A percentile compares a stretch with the other conserved stretches of the same genome.
Conservation (phyloP, 1,140 invertebrate species). For the Acromyrmex charruanus region DNA sequence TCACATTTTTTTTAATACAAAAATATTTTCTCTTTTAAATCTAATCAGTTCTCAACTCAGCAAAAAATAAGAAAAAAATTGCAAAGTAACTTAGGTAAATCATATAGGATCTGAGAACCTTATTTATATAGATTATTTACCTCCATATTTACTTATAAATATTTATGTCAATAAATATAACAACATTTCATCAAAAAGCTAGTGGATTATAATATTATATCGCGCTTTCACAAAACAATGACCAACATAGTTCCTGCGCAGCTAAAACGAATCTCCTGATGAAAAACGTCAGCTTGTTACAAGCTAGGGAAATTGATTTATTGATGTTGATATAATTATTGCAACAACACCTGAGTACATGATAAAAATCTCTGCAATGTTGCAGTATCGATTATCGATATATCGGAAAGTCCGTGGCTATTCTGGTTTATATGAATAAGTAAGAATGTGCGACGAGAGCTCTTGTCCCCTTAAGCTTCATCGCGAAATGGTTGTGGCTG, state of each 20-base stretch:
- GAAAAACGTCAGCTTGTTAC: constrained; percentile 21
- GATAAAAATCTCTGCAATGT: constrained; percentile 45
- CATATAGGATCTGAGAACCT: no score
- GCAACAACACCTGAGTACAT: constrained; percentile 13
- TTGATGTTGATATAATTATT: constrained; percentile 45
- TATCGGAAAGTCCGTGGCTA: constrained; percentile 22
- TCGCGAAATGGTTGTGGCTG: not conserved
- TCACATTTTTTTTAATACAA: no score
- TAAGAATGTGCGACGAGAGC: not conserved
- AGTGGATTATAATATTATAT: not conserved
- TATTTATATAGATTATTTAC: no score
- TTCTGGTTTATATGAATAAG: constrained; percentile 51
- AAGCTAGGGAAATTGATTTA: constrained; percentile 39
- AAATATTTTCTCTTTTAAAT: no score
- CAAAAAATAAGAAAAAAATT: no score
- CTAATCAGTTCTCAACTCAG: no score
- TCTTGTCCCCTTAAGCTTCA: not conserved
- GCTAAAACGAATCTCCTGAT: not conserved
- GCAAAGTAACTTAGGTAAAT: no score
- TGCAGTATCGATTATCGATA: constrained; percentile 71
- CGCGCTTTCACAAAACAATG: not conserved
- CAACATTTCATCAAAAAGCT: not conserved
- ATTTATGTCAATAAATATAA: not conserved
- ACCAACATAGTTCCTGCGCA: not conserved
- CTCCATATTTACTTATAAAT: not conserved